phyloP scores from a whole-genome alignment of 2,113 vertebrate genomes.

The Camelus dromedarius region DNA sequence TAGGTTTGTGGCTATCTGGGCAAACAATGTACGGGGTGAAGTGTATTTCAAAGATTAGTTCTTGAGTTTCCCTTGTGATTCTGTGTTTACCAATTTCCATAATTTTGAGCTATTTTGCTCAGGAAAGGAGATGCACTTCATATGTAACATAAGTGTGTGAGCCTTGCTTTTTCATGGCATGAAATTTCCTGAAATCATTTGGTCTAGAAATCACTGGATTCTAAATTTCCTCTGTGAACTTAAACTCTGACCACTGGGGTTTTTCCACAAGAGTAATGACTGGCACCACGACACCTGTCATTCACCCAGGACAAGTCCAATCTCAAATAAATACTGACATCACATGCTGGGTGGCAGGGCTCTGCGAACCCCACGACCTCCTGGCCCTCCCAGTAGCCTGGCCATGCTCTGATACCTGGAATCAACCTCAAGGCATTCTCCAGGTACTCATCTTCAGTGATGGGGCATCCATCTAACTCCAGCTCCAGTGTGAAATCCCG shows the following conservation, averaged over 20 bases:
- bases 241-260: neutral
- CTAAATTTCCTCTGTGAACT: neutral
- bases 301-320: neutral
- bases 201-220: neutral
- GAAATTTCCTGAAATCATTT: neutral
- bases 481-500: constrained; percentile 85
- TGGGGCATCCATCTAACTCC: constrained; percentile 13
- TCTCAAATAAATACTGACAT: neutral
- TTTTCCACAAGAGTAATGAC: neutral
- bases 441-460: constrained; percentile 81
- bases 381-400: neutral
- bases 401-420: constrained; percentile 53
- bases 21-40: neutral
- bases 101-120: neutral
- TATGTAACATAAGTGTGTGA: neutral
- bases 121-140: neutral
- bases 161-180: neutral
- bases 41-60: neutral
- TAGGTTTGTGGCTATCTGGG: neutral
- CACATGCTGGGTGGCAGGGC: neutral
- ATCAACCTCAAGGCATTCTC: constrained; percentile 79
- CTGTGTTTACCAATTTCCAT: neutral
- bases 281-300: neutral
- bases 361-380: neutral
- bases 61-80: neutral